Percentiles rank a stretch among this genome's conserved stretches.
phyloP scores from a whole-genome alignment of 1,140 invertebrate species.

The Diabrotica virgifera region DNA sequence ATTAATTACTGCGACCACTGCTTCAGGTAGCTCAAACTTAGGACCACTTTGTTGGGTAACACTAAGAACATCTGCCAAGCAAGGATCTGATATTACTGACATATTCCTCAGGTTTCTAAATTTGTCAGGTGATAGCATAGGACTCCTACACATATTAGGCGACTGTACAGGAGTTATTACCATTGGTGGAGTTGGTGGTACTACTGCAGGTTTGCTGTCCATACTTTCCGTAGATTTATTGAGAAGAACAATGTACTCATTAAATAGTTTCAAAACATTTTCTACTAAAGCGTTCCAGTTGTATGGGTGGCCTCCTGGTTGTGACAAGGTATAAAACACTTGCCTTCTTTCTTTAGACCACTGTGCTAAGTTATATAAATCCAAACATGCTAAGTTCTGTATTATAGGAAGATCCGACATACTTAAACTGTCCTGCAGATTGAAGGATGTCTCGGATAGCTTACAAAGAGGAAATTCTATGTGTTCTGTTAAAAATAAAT shows the following conservation, averaged over 20 bases:
- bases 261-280: slow-evolving; percentile 58
- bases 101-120: slow-evolving; percentile 39
- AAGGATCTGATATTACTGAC: slow-evolving; percentile 19
- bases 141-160: slow-evolving; percentile 24
- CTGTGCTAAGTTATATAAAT: slow-evolving; percentile 61
- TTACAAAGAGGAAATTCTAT: slow-evolving; percentile 58
- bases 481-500: slow-evolving; percentile 66
- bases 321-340: slow-evolving; percentile 67
- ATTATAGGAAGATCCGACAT: slow-evolving; percentile 59
- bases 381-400: slow-evolving; percentile 67
- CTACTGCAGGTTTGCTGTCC: slow-evolving; percentile 15
- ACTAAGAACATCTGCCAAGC: slow-evolving; percentile 18
- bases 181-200: slow-evolving; percentile 16
- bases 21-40: slow-evolving; percentile 14
- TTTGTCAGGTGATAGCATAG: slow-evolving; percentile 19
- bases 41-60: slow-evolving; percentile 20
- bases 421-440: slow-evolving; percentile 57
- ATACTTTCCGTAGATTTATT: slow-evolving; percentile 53
- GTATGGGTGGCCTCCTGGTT: slow-evolving; percentile 74
- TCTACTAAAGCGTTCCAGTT: slow-evolving; percentile 72
- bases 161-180: slow-evolving; percentile 8
- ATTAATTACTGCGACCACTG: slow-evolving; percentile 18
- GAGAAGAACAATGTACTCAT: slow-evolving; percentile 60
- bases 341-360: slow-evolving; percentile 56
- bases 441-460: slow-evolving; percentile 34